Conservation (phyloP, 2,888 invertebrate species). For the Morpho helenor region DNA sequence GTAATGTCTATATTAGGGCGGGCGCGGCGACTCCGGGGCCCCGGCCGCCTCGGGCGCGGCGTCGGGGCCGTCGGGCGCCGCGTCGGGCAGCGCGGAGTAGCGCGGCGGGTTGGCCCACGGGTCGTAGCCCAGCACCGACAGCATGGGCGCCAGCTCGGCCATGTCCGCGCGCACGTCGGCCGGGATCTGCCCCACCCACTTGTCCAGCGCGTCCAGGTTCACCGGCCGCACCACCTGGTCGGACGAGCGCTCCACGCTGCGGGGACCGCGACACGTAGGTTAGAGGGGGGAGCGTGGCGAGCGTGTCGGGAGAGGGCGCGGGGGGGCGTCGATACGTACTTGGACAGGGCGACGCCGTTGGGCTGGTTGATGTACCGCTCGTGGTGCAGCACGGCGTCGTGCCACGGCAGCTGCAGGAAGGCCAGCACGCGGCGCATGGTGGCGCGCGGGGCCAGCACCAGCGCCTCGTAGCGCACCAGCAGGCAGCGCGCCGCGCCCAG, state of each 20-base stretch:
- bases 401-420: conserved; percentile 96
- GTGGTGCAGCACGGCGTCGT: conserved; percentile 97
- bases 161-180: conserved; percentile 95
- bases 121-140: conserved; percentile 95
- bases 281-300: too few species aligned
- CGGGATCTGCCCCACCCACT: conserved; percentile 95
- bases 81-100: conserved; percentile 85
- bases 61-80: conserved; percentile 18
- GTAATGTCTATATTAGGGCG: conserved; percentile 15
- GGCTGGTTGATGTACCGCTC: conserved; percentile 98
- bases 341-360: conserved; percentile 95
- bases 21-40: conserved; percentile 80
- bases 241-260: conserved; percentile 96
- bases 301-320: too few species aligned
- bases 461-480: conserved; percentile 96
- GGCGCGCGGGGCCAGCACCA: conserved; percentile 94
- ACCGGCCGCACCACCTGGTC: conserved; percentile 99
- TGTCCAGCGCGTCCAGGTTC: conserved; percentile 95
- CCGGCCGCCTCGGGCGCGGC: conserved; percentile 24
- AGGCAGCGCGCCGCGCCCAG: conserved; percentile 89
- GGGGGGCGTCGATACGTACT: conserved; percentile 87
- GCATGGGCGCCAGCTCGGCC: conserved; percentile 96
- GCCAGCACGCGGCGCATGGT: conserved; percentile 93
- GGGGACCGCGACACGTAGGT: not conserved
- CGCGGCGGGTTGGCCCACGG: conserved; percentile 97